Conservation (phyloP, 2,888 invertebrate genomes). For the Andrena minutula region DNA sequence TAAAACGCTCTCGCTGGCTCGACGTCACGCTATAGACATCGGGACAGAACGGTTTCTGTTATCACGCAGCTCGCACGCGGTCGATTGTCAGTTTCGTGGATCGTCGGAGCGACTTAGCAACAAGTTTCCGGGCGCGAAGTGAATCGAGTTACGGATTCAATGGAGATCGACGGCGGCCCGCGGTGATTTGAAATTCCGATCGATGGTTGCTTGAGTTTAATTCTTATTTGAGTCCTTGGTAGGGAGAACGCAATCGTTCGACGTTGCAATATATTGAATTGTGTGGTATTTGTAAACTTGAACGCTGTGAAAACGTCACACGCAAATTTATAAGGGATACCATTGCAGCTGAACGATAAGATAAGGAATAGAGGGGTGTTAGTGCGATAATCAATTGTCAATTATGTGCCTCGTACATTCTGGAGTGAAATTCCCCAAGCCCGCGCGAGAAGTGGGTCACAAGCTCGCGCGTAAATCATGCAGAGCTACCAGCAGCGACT, state of each 20-base stretch:
- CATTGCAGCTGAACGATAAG: slow-evolving; percentile 30
- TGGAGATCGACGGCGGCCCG: background rate
- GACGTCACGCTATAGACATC: background rate
- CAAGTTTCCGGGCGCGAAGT: background rate
- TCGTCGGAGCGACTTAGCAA: background rate
- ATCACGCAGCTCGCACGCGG: too few relatives aligned
- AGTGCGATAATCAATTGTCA: slow-evolving; percentile 24
- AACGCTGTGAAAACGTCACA: background rate
- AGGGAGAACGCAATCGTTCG: too few relatives aligned
- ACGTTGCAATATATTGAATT: background rate
- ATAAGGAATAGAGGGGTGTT: slow-evolving; percentile 14
- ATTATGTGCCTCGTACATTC: background rate
- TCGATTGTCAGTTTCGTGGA: background rate
- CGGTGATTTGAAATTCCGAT: background rate
- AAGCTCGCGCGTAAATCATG: slow-evolving; percentile 40
- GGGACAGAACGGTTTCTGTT: background rate
- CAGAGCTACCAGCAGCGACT: slow-evolving; percentile 15
- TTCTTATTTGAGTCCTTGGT: background rate
- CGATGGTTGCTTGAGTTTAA: background rate
- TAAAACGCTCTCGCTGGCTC: slow-evolving; percentile 1
- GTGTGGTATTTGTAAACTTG: background rate
- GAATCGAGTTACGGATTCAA: background rate
- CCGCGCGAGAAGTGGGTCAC: slow-evolving; percentile 57
- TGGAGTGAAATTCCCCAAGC: slow-evolving; percentile 50
- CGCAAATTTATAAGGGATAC: background rate